phyloP scores from a whole-genome alignment of 2,888 invertebrate genomes.

The Acholoe squamosa region DNA sequence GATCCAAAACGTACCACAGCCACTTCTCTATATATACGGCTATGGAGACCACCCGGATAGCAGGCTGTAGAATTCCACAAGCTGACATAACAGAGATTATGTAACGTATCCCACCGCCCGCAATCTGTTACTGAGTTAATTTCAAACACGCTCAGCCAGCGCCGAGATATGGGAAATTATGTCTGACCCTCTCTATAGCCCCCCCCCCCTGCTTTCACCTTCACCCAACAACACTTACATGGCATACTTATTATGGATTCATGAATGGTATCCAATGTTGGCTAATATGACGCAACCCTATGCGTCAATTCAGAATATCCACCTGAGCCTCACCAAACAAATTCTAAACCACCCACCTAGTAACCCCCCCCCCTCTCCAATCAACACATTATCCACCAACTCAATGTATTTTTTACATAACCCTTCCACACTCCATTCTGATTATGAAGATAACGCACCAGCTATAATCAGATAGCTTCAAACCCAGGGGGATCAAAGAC shows the following conservation, averaged over 20 bases:
- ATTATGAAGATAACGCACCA: not conserved
- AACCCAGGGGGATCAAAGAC: not conserved
- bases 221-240: not conserved
- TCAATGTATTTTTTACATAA: not conserved
- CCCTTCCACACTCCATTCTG: not conserved
- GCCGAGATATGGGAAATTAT: slow-evolving; percentile 56
- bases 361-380: not conserved
- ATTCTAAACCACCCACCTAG: not conserved
- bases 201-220: too few relatives aligned
- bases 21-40: not conserved
- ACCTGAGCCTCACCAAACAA: not conserved
- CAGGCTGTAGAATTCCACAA: not conserved
- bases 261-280: slow-evolving; percentile 34
- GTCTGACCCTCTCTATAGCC: not conserved
- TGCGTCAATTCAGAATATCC: slow-evolving; percentile 9
- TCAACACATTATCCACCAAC: too few relatives aligned
- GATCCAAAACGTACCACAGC: not conserved
- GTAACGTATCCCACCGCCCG: not conserved
- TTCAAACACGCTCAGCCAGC: slow-evolving; percentile 38
- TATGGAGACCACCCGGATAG: not conserved
- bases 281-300: slow-evolving; percentile 27
- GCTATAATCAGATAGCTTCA: not conserved
- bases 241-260: slow-evolving; percentile 47
- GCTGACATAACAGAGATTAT: slow-evolving; percentile 31
- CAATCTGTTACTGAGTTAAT: slow-evolving; percentile 58